Evolutionary conservation across 2,888 invertebrate species (phyloP).

Genomic region (Leucophenga maculata): DNA sequence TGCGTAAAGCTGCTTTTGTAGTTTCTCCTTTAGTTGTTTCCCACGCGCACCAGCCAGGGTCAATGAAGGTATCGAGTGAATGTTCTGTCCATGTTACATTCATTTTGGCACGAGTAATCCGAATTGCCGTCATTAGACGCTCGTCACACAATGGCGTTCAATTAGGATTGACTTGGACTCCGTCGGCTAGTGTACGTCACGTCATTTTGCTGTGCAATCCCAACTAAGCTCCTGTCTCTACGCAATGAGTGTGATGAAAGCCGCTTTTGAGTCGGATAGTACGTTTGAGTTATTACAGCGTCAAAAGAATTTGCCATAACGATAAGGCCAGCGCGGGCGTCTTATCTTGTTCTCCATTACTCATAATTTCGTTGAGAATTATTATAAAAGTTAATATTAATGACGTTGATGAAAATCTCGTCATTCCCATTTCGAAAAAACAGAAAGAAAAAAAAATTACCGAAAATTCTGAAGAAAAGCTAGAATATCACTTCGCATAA

Average conservation of each 20-base stretch:
- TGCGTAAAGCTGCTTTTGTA: constrained; percentile 39
- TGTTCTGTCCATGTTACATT: constrained; percentile 51
- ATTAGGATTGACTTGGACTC: constrained; percentile 18
- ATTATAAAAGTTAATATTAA: constrained; percentile 67
- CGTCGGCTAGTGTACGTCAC: neutral
- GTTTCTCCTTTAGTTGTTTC: neutral
- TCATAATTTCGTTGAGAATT: constrained; percentile 65
- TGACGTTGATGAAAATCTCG: constrained; percentile 67
- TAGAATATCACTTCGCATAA: constrained; percentile 35
- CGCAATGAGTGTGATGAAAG: constrained; percentile 13
- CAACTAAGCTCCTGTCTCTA: neutral
- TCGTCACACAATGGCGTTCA: constrained; percentile 21
- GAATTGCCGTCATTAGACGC: constrained; percentile 51
- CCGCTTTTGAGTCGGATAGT: neutral
- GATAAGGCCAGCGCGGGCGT: constrained; percentile 23
- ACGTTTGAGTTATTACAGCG: constrained; percentile 21
- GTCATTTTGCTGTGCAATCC: constrained; percentile 18
- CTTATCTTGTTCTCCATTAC: constrained; percentile 62
- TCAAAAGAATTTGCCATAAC: constrained; percentile 15
- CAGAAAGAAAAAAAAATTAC: constrained; percentile 31
- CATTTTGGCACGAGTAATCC: constrained; percentile 51
- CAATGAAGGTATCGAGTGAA: constrained; percentile 37
- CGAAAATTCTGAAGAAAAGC: constrained; percentile 28
- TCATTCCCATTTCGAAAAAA: constrained; percentile 53
- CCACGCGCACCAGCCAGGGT: neutral